Conservation (phyloP, 2,113 vertebrate species). For the Microcebus griseorufus region DNA sequence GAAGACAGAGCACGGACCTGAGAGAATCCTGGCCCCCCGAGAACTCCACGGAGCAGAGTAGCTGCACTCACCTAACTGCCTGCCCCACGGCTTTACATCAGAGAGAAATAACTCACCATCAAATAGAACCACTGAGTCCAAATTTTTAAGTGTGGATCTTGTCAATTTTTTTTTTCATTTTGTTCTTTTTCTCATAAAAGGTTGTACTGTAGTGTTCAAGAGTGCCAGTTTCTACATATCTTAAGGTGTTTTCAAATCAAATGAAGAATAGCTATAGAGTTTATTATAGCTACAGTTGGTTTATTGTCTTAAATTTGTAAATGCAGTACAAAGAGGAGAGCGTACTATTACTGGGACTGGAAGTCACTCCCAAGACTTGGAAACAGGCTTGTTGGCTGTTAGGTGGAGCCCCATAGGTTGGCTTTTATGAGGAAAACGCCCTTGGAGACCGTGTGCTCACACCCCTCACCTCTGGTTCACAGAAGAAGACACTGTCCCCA, state of each 20-base stretch:
- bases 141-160: background rate
- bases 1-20: background rate
- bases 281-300: background rate
- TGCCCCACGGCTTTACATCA: background rate
- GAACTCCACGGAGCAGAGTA: background rate
- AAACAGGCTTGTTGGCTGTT: background rate
- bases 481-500: background rate
- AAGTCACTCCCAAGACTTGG: background rate
- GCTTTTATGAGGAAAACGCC: background rate
- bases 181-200: background rate
- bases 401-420: background rate
- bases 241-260: constrained; percentile 30
- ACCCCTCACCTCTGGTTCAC: background rate
- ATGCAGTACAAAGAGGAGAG: background rate
- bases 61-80: too few species aligned
- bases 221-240: background rate
- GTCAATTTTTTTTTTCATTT: background rate
- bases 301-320: background rate
- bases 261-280: background rate
- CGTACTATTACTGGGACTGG: background rate
- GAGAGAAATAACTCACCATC: background rate
- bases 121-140: background rate
- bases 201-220: background rate
- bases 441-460: background rate
- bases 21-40: background rate